A percentile compares a stretch with the other conserved stretches of the same genome.
These are phyloP conservation scores for Brenthis daphne DNA, from an alignment of 2,888 invertebrate genomes.

Conservation along the genomic window DNA sequence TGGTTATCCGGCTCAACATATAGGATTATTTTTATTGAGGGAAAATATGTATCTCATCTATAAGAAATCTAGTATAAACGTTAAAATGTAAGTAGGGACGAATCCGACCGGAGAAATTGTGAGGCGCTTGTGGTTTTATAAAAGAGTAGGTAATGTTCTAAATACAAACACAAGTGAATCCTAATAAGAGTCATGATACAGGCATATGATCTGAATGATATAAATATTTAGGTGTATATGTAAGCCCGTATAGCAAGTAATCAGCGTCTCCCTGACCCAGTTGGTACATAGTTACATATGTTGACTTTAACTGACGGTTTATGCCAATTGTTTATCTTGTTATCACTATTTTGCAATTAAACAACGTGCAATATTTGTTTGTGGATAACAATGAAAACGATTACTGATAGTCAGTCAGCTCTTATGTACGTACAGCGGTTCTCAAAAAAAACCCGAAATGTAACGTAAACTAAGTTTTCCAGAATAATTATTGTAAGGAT, in stretches of 20 bases:
- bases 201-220: conserved; percentile 10
- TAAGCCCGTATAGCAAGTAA: conserved; percentile 29
- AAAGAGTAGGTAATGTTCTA: not conserved
- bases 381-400: conserved; percentile 1
- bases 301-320: conserved; percentile 21
- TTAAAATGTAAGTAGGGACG: no score
- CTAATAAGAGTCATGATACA: not conserved
- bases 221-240: conserved; percentile 30
- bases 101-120: no score
- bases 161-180: conserved; percentile 10
- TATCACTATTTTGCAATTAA: conserved; percentile 26
- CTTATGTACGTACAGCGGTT: no score
- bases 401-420: not conserved
- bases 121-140: not conserved
- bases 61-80: no score
- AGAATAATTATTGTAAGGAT: no score
- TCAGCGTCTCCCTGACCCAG: conserved; percentile 39
- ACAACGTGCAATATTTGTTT: conserved; percentile 16
- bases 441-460: no score
- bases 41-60: no score
- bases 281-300: conserved; percentile 18
- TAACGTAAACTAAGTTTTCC: no score
- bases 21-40: no score
- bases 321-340: conserved; percentile 21
- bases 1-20: no score